A percentile compares a stretch with the other conserved stretches of the same genome.
phyloP scores from a whole-genome alignment of 2,113 vertebrate species.

The Ochotona princeps region DNA sequence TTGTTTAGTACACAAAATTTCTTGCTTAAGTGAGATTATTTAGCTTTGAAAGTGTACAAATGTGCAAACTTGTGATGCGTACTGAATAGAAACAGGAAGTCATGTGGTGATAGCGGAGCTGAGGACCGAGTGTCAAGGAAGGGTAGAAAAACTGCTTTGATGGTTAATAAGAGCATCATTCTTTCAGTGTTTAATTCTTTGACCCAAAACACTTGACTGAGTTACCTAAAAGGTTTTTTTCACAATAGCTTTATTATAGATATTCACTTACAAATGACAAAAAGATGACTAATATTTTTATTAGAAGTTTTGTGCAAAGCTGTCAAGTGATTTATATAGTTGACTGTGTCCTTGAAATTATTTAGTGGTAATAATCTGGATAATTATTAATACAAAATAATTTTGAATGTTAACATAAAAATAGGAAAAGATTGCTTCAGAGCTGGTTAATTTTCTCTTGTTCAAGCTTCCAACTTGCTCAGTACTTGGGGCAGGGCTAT shows the following conservation, averaged over 20 bases:
- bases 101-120: neutral
- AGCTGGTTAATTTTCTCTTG: neutral
- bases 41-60: neutral
- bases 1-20: slow-evolving; percentile 20
- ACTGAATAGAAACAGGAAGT: neutral
- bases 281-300: neutral
- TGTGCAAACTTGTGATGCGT: neutral
- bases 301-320: neutral
- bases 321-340: neutral
- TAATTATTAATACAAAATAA: neutral
- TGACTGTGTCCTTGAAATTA: neutral
- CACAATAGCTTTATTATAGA: neutral
- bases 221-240: slow-evolving; percentile 28
- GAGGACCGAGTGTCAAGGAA: neutral
- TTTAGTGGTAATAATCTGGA: neutral
- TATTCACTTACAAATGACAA: slow-evolving; percentile 1
- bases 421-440: neutral
- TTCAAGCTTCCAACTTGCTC: too few relatives aligned
- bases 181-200: neutral
- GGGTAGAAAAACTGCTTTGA: neutral
- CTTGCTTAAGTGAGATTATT: neutral
- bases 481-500: neutral
- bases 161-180: neutral
- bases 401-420: slow-evolving; percentile 35
- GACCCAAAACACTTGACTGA: neutral